A percentile compares a stretch with the other conserved stretches of the same genome.
phyloP scores from a whole-genome alignment of 2,888 invertebrate species.

The Rhimphoctona megacephalus region DNA sequence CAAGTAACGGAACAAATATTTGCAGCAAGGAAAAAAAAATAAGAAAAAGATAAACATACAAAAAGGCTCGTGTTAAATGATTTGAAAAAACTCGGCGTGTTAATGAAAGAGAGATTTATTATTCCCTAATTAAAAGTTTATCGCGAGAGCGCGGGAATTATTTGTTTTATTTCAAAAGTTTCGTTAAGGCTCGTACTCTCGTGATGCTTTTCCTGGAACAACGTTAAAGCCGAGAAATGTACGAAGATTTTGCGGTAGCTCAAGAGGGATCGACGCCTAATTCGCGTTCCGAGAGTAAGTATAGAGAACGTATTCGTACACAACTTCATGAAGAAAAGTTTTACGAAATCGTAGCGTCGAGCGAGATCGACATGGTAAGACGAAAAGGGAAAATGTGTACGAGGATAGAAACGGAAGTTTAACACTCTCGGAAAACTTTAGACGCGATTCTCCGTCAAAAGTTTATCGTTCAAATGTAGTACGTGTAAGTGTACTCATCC shows the following conservation, averaged over 20 bases:
- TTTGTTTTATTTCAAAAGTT: constrained; percentile 30
- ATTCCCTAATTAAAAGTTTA: constrained; percentile 34
- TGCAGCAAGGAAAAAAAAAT: background rate
- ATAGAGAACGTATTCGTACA: constrained; percentile 9
- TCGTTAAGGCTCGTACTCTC: background rate
- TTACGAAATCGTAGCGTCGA: constrained; percentile 21
- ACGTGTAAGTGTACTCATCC: constrained; percentile 9
- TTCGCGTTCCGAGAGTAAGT: constrained; percentile 40
- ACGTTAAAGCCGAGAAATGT: constrained; percentile 41
- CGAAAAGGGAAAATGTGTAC: constrained; percentile 6
- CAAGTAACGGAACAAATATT: background rate
- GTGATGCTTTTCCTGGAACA: constrained; percentile 28
- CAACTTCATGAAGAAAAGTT: constrained; percentile 28
- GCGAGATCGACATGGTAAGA: constrained; percentile 27
- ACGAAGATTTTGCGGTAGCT: constrained; percentile 41
- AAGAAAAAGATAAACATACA: background rate
- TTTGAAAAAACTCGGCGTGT: background rate
- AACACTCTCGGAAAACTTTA: constrained; percentile 54
- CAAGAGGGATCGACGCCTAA: constrained; percentile 51
- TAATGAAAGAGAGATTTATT: constrained; percentile 29
- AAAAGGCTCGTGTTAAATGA: background rate
- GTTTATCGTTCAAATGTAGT: constrained; percentile 48
- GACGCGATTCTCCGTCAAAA: constrained; percentile 53
- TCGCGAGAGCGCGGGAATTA: background rate
- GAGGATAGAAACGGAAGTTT: constrained; percentile 53